Evolutionary conservation across 23 tunicate genomes (phyloP), one percentile per base, ranked within the genome.

Genomic region (Clavelina lepadiformis): DNA sequence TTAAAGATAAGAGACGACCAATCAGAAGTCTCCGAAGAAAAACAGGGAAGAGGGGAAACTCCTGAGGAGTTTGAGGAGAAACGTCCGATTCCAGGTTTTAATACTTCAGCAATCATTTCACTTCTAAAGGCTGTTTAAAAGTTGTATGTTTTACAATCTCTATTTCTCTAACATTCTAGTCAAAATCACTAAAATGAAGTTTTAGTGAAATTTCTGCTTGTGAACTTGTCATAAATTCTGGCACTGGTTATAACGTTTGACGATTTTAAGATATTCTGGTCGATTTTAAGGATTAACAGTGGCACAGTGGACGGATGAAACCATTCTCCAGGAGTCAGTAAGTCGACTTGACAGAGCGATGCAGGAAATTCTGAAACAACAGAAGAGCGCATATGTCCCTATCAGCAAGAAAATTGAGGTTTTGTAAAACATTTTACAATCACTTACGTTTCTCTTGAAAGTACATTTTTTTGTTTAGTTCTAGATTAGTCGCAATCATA

Each of bases 71-170:
- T 5, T 11, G 72, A 57, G 29, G 83, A 76, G 56, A 33, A 24
- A 20, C 49, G 79, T 38, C 93, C 93, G 13, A 84, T 84, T 6
- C 83, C 93, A 13, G 93, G 93, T 84, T 13, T n/a, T n/a, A n/a
- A n/a, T n/a, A 35, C 0, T 60, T 62, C 1, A n/a, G n/a, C n/a
- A n/a, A n/a, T n/a, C 51, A n/a, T 20, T 46, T 19, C n/a, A n/a
- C 19, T 46, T 46, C 19, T 20, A 46, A 46, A 46, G 51, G n/a
- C 19, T 46, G n/a, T n/a, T 46, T n/a, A 20, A 20, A 46, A 46
- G 19, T 46, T 0, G 51, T 46, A n/a, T n/a, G n/a, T n/a, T n/a
- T n/a, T n/a, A n/a, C n/a, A n/a, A n/a, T n/a, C n/a, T n/a, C n/a
- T n/a, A n/a, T n/a, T n/a, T n/a, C n/a, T n/a, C n/a, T n/a, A n/a